phyloP scores from a whole-genome alignment of 2,113 vertebrate species.

The Donacobius atricapilla region DNA sequence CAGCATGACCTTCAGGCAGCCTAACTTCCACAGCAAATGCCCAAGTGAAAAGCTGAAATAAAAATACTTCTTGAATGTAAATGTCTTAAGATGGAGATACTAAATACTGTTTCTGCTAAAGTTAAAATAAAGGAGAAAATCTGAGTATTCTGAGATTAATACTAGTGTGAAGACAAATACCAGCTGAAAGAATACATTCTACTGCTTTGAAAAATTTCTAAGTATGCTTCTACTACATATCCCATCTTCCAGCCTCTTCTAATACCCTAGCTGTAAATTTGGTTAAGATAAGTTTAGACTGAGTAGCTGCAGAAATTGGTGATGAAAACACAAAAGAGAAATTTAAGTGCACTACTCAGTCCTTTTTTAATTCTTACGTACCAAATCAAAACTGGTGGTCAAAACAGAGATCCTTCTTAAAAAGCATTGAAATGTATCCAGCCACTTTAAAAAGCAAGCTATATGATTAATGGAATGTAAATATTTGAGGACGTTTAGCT shows the following conservation, averaged over 20 bases:
- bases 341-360: not conserved
- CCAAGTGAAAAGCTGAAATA: slow-evolving; percentile 22
- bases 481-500: not conserved
- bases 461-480: not conserved
- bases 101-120: not conserved
- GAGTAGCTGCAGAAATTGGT: not conserved
- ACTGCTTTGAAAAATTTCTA: not conserved
- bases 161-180: not conserved
- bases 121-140: not conserved
- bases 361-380: not conserved
- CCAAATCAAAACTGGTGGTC: not conserved
- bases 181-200: not conserved
- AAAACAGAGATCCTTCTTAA: not conserved
- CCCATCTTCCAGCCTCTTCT: not conserved
- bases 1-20: not conserved
- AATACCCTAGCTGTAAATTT: not conserved
- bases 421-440: not conserved
- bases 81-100: not conserved
- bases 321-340: not conserved
- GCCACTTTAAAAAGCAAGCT: not conserved
- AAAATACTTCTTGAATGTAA: not conserved
- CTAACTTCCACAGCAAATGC: not conserved
- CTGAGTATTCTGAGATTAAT: not conserved
- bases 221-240: not conserved
- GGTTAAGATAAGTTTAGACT: not conserved